Conservation (phyloP, 2,888 invertebrate species). For the Linnaemya vulpina region DNA sequence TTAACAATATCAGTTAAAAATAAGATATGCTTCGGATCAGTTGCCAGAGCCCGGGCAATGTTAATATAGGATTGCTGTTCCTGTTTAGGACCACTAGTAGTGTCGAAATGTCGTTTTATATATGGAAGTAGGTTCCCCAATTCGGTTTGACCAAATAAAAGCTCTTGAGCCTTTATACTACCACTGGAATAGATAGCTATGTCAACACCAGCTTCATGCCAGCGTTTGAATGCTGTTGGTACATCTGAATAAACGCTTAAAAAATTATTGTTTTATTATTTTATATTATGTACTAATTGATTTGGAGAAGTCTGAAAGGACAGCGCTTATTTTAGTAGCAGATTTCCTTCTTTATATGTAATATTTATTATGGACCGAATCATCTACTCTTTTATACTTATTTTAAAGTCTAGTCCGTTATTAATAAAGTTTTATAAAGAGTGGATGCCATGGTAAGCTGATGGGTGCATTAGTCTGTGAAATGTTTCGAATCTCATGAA, state of each 20-base stretch:
- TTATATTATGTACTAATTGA: not conserved
- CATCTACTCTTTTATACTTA: too few species aligned
- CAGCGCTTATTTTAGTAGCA: not conserved
- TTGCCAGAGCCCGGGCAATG: conserved; percentile 88
- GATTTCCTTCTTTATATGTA: too few species aligned
- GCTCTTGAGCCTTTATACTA: conserved; percentile 94
- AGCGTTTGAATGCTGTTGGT: conserved; percentile 87
- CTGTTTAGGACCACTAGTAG: conserved; percentile 91
- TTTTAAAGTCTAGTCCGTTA: too few species aligned
- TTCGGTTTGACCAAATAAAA: conserved; percentile 90
- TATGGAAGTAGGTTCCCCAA: conserved; percentile 90
- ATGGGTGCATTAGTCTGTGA: too few species aligned
- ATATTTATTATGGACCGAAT: too few species aligned
- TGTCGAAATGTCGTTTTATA: conserved; percentile 93
- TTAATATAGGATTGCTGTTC: conserved; percentile 90
- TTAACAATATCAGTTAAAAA: conserved; percentile 93
- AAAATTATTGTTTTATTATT: not conserved
- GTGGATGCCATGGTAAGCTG: too few species aligned
- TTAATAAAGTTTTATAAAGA: too few species aligned
- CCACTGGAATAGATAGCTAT: conserved; percentile 96
- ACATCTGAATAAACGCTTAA: conserved; percentile 94
- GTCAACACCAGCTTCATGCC: conserved; percentile 87
- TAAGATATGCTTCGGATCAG: conserved; percentile 86
- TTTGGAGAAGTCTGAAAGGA: not conserved
- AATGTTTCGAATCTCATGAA: too few species aligned